Base-by-base conservation (phyloP, 2,888 invertebrate species). In the Dasypolia templi region DNA sequence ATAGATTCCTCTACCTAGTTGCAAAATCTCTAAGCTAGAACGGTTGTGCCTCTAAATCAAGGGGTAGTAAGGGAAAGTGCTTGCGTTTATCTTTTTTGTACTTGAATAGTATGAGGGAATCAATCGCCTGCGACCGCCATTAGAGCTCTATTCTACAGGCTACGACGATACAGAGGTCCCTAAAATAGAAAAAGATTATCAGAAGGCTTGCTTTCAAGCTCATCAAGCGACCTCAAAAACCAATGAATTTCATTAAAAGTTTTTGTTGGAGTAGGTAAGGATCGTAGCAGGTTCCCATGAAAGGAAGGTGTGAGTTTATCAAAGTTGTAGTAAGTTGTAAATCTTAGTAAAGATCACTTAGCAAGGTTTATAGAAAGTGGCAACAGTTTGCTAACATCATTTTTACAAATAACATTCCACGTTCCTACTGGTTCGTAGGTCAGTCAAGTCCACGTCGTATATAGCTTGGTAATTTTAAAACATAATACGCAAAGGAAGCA, bases 21-120 rank as follows among this genome's bases (percentile, higher is more conserved):
- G 2, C 29, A n/a, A 70, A 3, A n/a, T 29, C n/a, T n/a, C 17
- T 6, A 32, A 39, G 2, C 19, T 11, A 11, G 5, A 14, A 26
- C 0, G 17, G 42, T 39, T 44, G 51, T 44, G 1, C 11, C 12
- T 17, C 0, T 14, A 67, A 58, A 51, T 29, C 61, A 14, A 22
- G 22, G 0, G 29, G 3, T 14, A 39, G 3, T 29, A 22, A 35
- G 49, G 22, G 53, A 71, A 49, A 56, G 53, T 55, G 19, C 9
- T 7, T 26, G 22, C 19, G 56, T 35, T 69, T 79, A 80, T 80
- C 74, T 62, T 69, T 77, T 58, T 66, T 58, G 53, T 72, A 73
- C 58, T 81, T 63, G 61, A 66, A 44, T 58, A 39, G 53, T 70
- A 78, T 22, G 66, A 61, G n/a, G 29, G 53, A 63, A 81, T 81